Percentiles rank a stretch among this genome's conserved stretches.
These are phyloP conservation scores for Pteronotus mesoamericanus DNA, from an alignment of 2,797 vertebrate species.

Conservation along the genomic window DNA sequence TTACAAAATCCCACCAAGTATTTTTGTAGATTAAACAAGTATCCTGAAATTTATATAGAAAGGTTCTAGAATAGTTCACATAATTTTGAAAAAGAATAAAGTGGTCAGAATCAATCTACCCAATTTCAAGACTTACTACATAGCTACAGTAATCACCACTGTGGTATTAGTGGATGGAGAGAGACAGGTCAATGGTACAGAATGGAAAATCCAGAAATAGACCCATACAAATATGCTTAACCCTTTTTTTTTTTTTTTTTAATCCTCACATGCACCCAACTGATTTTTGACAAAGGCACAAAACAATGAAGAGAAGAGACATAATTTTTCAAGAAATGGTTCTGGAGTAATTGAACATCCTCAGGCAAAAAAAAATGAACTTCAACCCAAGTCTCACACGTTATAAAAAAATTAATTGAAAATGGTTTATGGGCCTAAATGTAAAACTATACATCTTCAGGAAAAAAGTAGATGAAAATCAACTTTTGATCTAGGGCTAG, in stretches of 20 bases:
- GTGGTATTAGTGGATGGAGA: neutral
- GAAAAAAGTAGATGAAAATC: no score
- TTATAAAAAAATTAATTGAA: no score
- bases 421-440: no score
- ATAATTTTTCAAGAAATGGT: neutral
- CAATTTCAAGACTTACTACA: neutral
- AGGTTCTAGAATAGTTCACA: no score
- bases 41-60: neutral
- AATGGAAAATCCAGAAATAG: neutral
- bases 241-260: neutral
- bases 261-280: neutral
- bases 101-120: neutral
- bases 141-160: neutral
- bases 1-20: neutral
- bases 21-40: neutral
- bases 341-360: no score
- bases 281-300: neutral
- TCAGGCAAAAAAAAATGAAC: no score
- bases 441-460: neutral
- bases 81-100: neutral
- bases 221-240: no score
- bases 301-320: neutral
- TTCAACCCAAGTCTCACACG: no score
- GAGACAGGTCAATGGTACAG: neutral
- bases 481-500: neutral